Evolutionary conservation across 2,113 vertebrate genomes (phyloP).

Genomic region (Cathartes aura): DNA sequence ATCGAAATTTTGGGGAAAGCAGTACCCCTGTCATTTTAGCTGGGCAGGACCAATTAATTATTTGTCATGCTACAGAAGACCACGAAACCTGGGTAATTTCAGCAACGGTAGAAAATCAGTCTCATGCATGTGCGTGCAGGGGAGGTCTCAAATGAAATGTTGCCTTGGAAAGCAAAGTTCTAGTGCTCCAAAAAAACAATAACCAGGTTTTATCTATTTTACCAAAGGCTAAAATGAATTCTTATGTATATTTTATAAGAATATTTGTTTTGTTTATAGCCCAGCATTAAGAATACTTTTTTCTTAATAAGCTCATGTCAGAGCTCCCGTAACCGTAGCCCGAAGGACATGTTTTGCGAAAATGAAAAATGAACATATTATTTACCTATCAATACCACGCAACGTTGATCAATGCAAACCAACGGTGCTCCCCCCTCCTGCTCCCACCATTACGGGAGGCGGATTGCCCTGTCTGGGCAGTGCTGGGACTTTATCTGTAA

Average conservation of each 20-base stretch:
- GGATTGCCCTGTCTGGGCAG: conserved; percentile 53
- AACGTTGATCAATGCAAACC: conserved; percentile 69
- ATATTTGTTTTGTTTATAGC: conserved; percentile 72
- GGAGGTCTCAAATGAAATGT: background rate
- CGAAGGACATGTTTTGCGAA: conserved; percentile 58
- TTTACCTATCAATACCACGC: conserved; percentile 71
- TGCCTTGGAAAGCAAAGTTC: background rate
- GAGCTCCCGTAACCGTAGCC: conserved; percentile 59
- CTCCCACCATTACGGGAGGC: background rate
- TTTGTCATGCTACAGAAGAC: background rate
- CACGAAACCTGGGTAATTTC: background rate
- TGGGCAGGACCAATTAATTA: background rate
- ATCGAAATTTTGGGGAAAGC: background rate
- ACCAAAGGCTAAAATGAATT: conserved; percentile 58
- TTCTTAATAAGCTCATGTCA: conserved; percentile 64
- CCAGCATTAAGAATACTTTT: conserved; percentile 7
- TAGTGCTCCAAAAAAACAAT: background rate
- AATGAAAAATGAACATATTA: conserved; percentile 80
- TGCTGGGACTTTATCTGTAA: conserved; percentile 70
- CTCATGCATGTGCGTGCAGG: accelerated
- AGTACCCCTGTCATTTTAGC: background rate
- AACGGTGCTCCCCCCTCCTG: background rate
- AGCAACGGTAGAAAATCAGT: background rate
- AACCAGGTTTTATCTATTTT: conserved; percentile 45
- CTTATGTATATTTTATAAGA: conserved; percentile 73